These are phyloP conservation scores for Helicoverpa armigera DNA, from an alignment of 1,140 invertebrate genomes.

Conservation along the genomic window DNA sequence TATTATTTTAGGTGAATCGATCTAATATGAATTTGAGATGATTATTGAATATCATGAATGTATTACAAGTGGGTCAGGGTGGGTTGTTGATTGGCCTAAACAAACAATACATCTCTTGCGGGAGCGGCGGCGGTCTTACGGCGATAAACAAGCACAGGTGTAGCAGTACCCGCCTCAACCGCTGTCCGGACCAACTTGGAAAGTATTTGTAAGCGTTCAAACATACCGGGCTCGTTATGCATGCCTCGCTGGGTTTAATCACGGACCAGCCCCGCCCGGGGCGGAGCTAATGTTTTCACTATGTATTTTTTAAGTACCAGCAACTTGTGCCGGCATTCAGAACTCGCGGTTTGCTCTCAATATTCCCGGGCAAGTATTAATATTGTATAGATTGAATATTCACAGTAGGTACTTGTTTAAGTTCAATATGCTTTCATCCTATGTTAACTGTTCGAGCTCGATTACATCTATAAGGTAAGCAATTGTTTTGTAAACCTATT, in stretches of 20 bases:
- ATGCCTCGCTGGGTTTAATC: slow-evolving; percentile 84
- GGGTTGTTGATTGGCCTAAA: slow-evolving; percentile 65
- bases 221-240: slow-evolving; percentile 80
- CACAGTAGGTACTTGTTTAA: slow-evolving; percentile 1
- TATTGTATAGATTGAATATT: slow-evolving; percentile 29
- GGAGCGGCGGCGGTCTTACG: slow-evolving; percentile 61
- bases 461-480: slow-evolving; percentile 5
- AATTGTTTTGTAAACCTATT: slow-evolving; percentile 2
- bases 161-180: slow-evolving; percentile 59
- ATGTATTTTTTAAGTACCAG: slow-evolving; percentile 82
- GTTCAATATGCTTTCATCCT: slow-evolving; percentile 8
- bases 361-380: slow-evolving; percentile 40
- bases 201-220: slow-evolving; percentile 82
- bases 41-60: slow-evolving; percentile 66
- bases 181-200: slow-evolving; percentile 72
- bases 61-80: slow-evolving; percentile 68
- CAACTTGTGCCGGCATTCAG: slow-evolving; percentile 51
- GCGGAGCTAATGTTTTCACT: slow-evolving; percentile 81
- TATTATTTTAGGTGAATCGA: slow-evolving; percentile 25
- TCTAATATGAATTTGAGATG: slow-evolving; percentile 31
- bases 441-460: background rate
- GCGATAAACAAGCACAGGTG: slow-evolving; percentile 74
- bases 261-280: slow-evolving; percentile 71
- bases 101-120: slow-evolving; percentile 69
- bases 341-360: slow-evolving; percentile 46